phyloP scores from a whole-genome alignment of 2,113 vertebrate genomes.

The Alexandromys fortis region DNA sequence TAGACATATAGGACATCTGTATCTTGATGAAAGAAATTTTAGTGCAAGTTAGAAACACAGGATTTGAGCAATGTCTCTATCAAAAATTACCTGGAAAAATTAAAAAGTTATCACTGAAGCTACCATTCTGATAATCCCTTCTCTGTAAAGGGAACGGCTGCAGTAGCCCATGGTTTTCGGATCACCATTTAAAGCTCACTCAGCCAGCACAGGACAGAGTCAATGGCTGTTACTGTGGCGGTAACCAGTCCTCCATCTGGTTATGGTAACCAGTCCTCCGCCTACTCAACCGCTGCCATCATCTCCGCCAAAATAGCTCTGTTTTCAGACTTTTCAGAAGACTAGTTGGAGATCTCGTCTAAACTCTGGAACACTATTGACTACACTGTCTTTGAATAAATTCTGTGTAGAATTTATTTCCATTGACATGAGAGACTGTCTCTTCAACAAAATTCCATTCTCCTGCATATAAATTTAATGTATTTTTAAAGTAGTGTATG shows the following conservation, averaged over 20 bases:
- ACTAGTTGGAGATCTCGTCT: background rate
- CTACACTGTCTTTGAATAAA: background rate
- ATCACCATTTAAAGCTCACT: background rate
- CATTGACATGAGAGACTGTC: background rate
- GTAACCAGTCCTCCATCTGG: background rate
- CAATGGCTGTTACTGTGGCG: background rate
- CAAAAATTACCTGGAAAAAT: background rate
- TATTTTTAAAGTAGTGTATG: background rate
- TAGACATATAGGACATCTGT: background rate
- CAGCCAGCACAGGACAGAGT: background rate
- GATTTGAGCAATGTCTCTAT: background rate
- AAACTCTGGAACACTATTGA: constrained; percentile 1
- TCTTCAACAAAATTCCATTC: constrained; percentile 29
- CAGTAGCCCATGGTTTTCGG: background rate
- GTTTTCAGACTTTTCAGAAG: background rate
- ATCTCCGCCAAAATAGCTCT: background rate
- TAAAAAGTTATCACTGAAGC: constrained; percentile 43
- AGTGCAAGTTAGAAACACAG: background rate
- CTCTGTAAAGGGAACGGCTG: background rate
- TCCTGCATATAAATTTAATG: background rate
- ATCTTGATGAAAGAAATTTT: background rate
- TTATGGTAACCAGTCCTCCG: too few species aligned
- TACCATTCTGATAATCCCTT: background rate
- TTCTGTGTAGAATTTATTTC: constrained; percentile 12
- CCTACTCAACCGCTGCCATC: too few species aligned